Base-by-base conservation (phyloP, 1,140 invertebrate species). In the Zaprionus capensis region DNA sequence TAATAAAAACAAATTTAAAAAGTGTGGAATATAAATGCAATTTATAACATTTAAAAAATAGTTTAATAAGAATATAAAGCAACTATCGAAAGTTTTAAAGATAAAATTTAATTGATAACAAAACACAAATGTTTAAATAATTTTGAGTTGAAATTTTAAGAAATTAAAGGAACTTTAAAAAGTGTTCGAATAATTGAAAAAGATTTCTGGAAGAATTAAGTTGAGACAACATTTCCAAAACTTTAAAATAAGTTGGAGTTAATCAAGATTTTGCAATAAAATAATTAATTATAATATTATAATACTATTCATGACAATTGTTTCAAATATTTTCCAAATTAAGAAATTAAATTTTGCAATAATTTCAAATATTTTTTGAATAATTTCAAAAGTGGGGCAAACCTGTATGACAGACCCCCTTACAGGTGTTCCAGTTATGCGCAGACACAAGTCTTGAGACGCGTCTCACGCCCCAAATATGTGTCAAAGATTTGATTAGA, bases 401-500 rank as follows among this genome's bases (percentile, higher is more conserved):
- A 7, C 11, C 1, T 26, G 2, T 49, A 31, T 22, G 20, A n/a
- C n/a, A 51, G 12, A 3, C 11, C 36, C 26, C 11, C 31, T 24
- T 5, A 28, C 41, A 41, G 44, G 22, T 81, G 81, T 71, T 80
- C 81, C 81, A 84, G 34, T 65, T 71, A 83, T 49, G 59, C 61
- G 28, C 31, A 46, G n/a, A 61, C 24, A 74, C 46, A 63, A 28
- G 26, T 57, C 49, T 62, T n/a, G 15, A 38, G 11, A 11, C 31
- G 36, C 38, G 28, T 20, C 34, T n/a, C 63, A 64, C 17, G 62
- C 6, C 6, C n/a, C 56, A 70, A 83, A 87, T 78, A 71, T 83
- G 70, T 83, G 84, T 64, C 84, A 84, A 90, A 82, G 72, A 78
- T 55, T 70, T 17, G 56, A 70, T 65, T 36, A 59, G 59, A 69